Base-by-base conservation (phyloP, 2,797 vertebrate species). In the Threskiornis aethiopicus region DNA sequence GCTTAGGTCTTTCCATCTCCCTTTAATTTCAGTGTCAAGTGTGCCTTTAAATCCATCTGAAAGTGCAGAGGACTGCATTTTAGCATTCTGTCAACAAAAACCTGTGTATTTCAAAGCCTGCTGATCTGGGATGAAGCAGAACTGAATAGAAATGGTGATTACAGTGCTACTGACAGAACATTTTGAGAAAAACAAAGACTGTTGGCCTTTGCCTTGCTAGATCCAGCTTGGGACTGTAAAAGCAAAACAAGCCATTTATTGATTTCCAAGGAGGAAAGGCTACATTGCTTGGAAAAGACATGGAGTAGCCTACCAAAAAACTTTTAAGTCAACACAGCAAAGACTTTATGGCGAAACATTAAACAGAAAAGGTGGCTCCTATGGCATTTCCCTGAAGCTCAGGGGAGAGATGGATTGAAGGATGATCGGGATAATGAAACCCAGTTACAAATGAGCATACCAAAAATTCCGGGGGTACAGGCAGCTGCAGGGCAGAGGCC, bases 61-160 rank as follows among this genome's bases (percentile, higher is more conserved):
- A 96, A 96, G 55, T 86, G 92, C 77, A 92, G 51, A 96, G 79
- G 59, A 61, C 33, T 81, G 87, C 92, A 91, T 92, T 97, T 96
- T 67, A 86, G 62, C 10, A 6, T 86, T 81, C 87, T 70, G 72
- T 78, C 89, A 92, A 95, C 83, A 96, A 86, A 95, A 87, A 28
- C 22, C 51, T 33, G 66, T 25, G 41, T 80, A 66, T 87, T 89
- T 92, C 67, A 93, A 96, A 93, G 83, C 89, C 80, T 95, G 94
- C 95, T 97, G 93, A 94, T 87, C 77, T 71, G 86, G 47, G 83
- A 88, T 94, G 89, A 96, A 93, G 64, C 78, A 89, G 73, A 90
- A 70, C 55, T 96, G 95, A 96, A 96, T 87, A 96, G 89, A 95
- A 94, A 88, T 58, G 21, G 91, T 86, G 93, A 94, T 94, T 89